Percentiles rank a stretch among this genome's conserved stretches.
phyloP scores from a whole-genome alignment of 2,113 vertebrate genomes.

The Proteles cristata region DNA sequence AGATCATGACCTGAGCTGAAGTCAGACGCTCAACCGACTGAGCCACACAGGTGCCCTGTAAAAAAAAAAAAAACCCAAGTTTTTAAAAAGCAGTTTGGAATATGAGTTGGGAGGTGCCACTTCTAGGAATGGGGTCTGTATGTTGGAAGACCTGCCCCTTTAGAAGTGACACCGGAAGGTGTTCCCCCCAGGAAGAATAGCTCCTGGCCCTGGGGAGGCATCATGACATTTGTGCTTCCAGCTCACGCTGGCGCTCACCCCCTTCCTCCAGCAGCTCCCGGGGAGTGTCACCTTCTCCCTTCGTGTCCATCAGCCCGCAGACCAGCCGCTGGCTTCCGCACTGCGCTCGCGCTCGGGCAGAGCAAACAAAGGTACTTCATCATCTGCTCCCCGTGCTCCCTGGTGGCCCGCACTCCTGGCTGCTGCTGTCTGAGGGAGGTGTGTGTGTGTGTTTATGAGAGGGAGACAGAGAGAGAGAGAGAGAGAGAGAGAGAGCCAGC shows the following conservation, averaged over 20 bases:
- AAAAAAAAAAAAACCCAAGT: too few species aligned
- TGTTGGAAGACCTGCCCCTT: not conserved
- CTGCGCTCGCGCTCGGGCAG: not conserved
- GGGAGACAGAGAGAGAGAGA: accelerated
- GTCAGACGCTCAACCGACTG: too few species aligned
- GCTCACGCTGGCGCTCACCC: not conserved
- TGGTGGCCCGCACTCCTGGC: not conserved
- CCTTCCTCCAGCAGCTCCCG: conserved; percentile 67
- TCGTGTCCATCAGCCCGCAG: conserved; percentile 71
- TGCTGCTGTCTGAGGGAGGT: not conserved
- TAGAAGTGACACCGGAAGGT: not conserved
- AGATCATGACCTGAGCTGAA: too few species aligned
- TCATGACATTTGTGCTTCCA: not conserved
- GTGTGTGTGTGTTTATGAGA: not conserved
- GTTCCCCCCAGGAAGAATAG: accelerated
- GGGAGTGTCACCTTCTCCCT: conserved; percentile 76
- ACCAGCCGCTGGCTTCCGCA: conserved; percentile 80
- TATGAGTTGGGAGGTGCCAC: not conserved
- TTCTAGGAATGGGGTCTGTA: not conserved
- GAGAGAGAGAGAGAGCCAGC: not conserved
- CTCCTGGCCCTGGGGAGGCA: not conserved
- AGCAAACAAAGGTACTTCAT: not conserved
- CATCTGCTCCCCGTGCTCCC: not conserved
- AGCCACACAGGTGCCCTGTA: too few species aligned
- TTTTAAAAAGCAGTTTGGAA: not conserved